These are phyloP conservation scores for Bujurquina vittata DNA, from an alignment of 2,113 vertebrate species.

Conservation along the genomic window DNA sequence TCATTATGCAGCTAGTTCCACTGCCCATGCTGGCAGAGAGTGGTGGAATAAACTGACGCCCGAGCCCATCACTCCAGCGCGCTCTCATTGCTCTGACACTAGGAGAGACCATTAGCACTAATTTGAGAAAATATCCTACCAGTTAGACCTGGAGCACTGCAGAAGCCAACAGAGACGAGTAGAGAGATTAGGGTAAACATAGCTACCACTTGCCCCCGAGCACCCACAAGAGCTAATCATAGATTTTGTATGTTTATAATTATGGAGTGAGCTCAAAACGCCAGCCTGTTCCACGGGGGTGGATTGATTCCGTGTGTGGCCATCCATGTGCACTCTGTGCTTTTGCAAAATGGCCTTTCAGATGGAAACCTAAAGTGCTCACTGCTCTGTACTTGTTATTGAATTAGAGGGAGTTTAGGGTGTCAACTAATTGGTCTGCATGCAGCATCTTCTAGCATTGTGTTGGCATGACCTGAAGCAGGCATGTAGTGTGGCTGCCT, in stretches of 20 bases:
- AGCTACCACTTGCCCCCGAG: conserved; percentile 64
- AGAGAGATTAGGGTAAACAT: conserved; percentile 60
- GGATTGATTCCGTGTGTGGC: conserved; percentile 74
- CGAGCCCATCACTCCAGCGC: conserved; percentile 59
- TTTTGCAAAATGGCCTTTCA: conserved; percentile 64
- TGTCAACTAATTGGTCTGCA: conserved; percentile 73
- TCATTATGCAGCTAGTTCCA: conserved; percentile 62
- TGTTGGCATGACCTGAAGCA: conserved; percentile 44
- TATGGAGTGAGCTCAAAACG: conserved; percentile 72
- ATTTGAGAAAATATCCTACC: conserved; percentile 79
- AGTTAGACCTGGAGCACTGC: conserved; percentile 68
- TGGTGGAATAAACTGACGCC: conserved; percentile 60
- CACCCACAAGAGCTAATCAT: conserved; percentile 73
- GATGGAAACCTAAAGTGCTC: conserved; percentile 65
- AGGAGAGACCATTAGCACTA: conserved; percentile 71
- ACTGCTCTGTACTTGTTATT: conserved; percentile 72
- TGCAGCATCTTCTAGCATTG: conserved; percentile 48
- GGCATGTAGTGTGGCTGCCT: neutral
- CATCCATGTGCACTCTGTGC: conserved; percentile 70
- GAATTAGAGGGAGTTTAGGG: conserved; percentile 74
- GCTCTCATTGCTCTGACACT: conserved; percentile 74
- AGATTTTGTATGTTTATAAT: conserved; percentile 78
- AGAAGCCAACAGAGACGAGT: conserved; percentile 64
- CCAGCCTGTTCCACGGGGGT: conserved; percentile 64
- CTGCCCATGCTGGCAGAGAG: conserved; percentile 59